A percentile compares a stretch with the other conserved stretches of the same genome.
These are phyloP conservation scores for Trissolcus japonicus DNA, from an alignment of 2,888 invertebrate genomes.

Conservation along the genomic window DNA sequence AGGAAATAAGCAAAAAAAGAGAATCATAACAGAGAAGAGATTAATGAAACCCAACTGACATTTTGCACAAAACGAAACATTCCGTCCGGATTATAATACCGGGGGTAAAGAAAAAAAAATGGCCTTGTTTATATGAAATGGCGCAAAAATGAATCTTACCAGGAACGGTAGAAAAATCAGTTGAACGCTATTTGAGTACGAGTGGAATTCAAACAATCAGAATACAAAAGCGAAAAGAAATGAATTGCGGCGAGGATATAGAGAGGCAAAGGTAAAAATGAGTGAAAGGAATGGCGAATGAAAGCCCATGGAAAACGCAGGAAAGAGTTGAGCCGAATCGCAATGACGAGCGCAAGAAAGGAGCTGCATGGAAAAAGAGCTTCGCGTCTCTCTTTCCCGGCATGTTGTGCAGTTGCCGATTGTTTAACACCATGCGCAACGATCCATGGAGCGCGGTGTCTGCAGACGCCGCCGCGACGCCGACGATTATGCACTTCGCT, in stretches of 20 bases:
- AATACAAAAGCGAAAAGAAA: slow-evolving; percentile 34
- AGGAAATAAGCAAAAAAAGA: not conserved
- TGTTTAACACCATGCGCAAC: slow-evolving; percentile 69
- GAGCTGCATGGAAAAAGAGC: slow-evolving; percentile 29
- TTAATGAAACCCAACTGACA: no score
- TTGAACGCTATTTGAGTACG: slow-evolving; percentile 18
- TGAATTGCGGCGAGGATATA: slow-evolving; percentile 34
- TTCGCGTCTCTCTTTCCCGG: slow-evolving; percentile 7
- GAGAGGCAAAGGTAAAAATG: slow-evolving; percentile 5
- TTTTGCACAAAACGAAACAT: no score
- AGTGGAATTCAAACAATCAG: slow-evolving; percentile 29
- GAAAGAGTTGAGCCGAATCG: slow-evolving; percentile 38
- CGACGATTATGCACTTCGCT: slow-evolving; percentile 65
- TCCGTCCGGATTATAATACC: not conserved
- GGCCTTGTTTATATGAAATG: not conserved
- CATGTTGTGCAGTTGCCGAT: slow-evolving; percentile 62
- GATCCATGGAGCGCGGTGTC: slow-evolving; percentile 68
- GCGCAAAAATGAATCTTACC: no score
- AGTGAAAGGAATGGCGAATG: slow-evolving; percentile 1
- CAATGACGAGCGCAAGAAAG: slow-evolving; percentile 26
- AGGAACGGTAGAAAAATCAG: slow-evolving; percentile 17
- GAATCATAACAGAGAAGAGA: not conserved
- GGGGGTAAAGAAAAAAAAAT: not conserved
- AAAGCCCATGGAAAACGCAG: slow-evolving; percentile 22
- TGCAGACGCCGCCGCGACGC: slow-evolving; percentile 66